These are phyloP conservation scores for Anguilla marmorata DNA, from an alignment of 2,797 vertebrate species.

Conservation along the genomic window DNA sequence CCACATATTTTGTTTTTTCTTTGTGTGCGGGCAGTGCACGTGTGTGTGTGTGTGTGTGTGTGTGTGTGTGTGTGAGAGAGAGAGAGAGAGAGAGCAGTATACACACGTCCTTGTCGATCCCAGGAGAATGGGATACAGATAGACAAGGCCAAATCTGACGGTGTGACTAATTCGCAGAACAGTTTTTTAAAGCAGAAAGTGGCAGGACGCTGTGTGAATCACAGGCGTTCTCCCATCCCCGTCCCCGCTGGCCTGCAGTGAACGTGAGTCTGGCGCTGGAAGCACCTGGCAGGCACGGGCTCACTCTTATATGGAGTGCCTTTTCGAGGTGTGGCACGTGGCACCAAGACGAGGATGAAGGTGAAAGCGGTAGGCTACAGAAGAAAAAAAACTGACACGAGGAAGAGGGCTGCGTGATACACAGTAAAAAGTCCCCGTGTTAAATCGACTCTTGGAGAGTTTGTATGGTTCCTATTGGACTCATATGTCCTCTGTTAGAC, in stretches of 20 bases:
- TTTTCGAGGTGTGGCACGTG: neutral
- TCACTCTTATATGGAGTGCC: neutral
- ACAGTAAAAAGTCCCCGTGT: too few species aligned
- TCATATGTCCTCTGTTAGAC: too few species aligned
- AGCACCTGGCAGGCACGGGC: neutral
- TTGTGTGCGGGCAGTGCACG: neutral
- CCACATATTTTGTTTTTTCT: neutral
- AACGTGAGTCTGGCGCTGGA: neutral
- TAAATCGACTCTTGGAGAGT: too few species aligned
- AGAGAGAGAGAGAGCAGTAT: neutral
- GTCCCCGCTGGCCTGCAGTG: neutral
- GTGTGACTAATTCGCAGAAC: neutral
- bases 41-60: neutral
- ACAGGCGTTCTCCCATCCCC: neutral
- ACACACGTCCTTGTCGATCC: neutral
- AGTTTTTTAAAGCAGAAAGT: neutral
- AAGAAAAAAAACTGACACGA: neutral
- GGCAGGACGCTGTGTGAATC: neutral
- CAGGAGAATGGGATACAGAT: neutral
- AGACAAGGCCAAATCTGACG: neutral
- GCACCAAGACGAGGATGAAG: neutral
- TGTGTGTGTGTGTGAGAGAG: neutral
- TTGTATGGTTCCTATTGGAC: too few species aligned
- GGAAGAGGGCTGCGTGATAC: neutral
- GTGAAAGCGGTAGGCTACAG: neutral